A percentile compares a stretch with the other conserved stretches of the same genome.
Evolutionary conservation across 2,113 vertebrate genomes (phyloP).

Genomic region (Spilogale gracilis): DNA sequence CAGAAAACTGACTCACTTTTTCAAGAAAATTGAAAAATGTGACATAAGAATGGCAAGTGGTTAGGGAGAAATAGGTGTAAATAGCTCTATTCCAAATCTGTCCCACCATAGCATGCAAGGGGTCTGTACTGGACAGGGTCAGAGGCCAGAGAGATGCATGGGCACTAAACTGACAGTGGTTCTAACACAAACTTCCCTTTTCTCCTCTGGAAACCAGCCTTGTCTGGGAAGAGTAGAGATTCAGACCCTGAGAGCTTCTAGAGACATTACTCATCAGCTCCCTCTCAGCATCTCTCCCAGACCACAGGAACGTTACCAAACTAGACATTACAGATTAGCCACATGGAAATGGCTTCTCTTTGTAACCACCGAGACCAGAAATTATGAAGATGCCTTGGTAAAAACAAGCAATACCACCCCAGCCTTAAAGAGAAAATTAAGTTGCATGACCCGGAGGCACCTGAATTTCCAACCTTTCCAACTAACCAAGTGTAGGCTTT

Average conservation of each 20-base stretch:
- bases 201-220: neutral
- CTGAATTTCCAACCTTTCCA: neutral
- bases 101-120: neutral
- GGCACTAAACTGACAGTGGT: fast-evolving
- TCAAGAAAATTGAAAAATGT: neutral
- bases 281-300: neutral
- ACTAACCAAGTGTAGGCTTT: neutral
- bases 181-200: neutral
- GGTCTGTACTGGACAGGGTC: neutral
- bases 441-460: neutral
- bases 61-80: neutral
- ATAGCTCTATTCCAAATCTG: neutral
- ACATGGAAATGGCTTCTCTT: constrained; percentile 4
- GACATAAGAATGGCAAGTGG: neutral
- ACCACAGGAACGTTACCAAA: neutral
- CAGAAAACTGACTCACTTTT: constrained; percentile 33
- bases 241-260: neutral
- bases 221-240: neutral
- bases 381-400: neutral
- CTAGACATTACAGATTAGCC: neutral
- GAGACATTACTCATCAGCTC: neutral
- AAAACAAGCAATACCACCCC: neutral
- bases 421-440: neutral
- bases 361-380: neutral
- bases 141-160: neutral